These are phyloP conservation scores for Rhodophaea formosa DNA, from an alignment of 2,888 invertebrate genomes.

Conservation along the genomic window DNA sequence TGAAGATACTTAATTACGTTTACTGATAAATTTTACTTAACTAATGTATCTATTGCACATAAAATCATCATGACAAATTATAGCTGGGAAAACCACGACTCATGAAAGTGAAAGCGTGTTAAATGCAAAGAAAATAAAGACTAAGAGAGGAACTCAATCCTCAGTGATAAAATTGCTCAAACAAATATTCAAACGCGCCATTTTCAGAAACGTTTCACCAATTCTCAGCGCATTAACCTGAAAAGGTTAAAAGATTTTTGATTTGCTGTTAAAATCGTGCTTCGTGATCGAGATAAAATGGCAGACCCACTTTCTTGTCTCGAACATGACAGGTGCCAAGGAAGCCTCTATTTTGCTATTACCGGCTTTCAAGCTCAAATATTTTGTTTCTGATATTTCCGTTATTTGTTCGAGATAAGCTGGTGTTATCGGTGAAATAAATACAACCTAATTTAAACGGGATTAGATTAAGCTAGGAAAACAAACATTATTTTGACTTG, in stretches of 20 bases:
- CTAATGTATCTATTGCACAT: neutral
- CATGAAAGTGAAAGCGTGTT: neutral
- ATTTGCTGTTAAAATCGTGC: constrained; percentile 9
- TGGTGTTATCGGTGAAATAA: constrained; percentile 8
- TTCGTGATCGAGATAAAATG: constrained; percentile 18
- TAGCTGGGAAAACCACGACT: neutral
- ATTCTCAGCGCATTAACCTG: neutral
- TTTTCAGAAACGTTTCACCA: constrained; percentile 1
- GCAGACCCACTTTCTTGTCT: constrained; percentile 16
- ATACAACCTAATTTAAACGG: neutral
- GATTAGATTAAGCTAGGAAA: neutral
- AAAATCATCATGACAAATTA: neutral
- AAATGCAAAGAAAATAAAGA: neutral
- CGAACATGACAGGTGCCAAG: constrained; percentile 15
- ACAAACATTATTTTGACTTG: too few relatives aligned
- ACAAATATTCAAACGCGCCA: neutral
- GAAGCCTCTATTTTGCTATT: neutral
- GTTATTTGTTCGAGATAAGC: constrained; percentile 1
- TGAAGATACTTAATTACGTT: too few relatives aligned
- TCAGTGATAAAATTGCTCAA: neutral
- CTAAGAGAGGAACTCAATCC: neutral
- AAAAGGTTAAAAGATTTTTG: constrained; percentile 7
- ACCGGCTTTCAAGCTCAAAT: neutral
- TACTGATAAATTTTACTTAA: too few relatives aligned
- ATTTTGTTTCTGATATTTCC: constrained; percentile 1